Conservation (phyloP, 92 coral and sea anemone genomes). For the Umimayanthus chanpuru region DNA sequence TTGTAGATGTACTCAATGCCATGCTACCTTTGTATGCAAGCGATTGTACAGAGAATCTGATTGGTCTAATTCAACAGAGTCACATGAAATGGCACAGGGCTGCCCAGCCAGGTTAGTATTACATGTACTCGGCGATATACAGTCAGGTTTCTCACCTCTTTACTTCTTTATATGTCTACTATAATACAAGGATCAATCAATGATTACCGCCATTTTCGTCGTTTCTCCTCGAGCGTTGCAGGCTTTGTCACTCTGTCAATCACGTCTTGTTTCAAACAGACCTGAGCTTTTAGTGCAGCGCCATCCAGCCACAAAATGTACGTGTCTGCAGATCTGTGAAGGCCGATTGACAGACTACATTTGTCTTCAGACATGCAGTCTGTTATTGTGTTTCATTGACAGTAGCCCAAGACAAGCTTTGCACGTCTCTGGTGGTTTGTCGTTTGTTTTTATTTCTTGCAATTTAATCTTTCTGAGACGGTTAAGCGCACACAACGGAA, state of each 20-base stretch:
- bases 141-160: not conserved
- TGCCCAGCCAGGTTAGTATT: conserved; percentile 68
- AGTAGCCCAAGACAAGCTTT: too few relatives aligned
- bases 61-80: conserved; percentile 82
- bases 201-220: not conserved
- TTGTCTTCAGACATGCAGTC: too few relatives aligned
- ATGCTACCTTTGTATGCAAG: conserved; percentile 81
- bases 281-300: not conserved
- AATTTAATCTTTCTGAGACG: too few relatives aligned
- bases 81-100: conserved; percentile 87
- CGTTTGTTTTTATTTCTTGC: too few relatives aligned
- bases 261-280: not conserved
- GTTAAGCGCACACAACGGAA: too few relatives aligned
- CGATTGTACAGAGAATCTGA: conserved; percentile 78
- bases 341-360: not conserved
- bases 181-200: not conserved
- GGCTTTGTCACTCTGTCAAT: too few relatives aligned
- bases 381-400: too few relatives aligned
- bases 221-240: too few relatives aligned
- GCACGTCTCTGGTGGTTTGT: too few relatives aligned
- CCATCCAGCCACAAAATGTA: not conserved
- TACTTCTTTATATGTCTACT: not conserved
- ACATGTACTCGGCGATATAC: not conserved
- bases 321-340: not conserved
- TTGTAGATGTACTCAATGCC: conserved; percentile 85